A percentile compares a stretch with the other conserved stretches of the same genome.
These are phyloP conservation scores for Pelodiscus sinensis DNA, from an alignment of 2,113 vertebrate species.

Conservation along the genomic window DNA sequence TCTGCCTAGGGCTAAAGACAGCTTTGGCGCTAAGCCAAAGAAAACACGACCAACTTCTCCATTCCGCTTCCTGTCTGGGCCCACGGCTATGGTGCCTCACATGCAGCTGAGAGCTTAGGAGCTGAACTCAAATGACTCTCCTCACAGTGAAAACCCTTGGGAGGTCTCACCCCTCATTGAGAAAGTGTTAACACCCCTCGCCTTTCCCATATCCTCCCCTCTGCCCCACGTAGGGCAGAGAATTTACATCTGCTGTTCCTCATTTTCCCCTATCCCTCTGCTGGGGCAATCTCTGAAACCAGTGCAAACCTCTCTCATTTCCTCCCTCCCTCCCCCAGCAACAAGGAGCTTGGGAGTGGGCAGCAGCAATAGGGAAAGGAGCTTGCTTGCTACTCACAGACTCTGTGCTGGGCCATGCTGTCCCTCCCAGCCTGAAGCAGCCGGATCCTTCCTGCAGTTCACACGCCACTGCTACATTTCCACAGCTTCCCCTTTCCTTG, in stretches of 20 bases:
- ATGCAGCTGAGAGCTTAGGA: neutral
- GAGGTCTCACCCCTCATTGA: neutral
- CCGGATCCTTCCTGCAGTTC: neutral
- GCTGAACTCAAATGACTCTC: neutral
- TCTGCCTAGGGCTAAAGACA: no score
- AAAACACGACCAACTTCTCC: neutral
- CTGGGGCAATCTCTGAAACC: neutral
- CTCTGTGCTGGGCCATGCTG: conserved; percentile 26
- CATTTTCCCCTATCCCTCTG: neutral
- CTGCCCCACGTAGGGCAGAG: neutral
- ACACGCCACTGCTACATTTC: neutral
- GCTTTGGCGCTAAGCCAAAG: neutral
- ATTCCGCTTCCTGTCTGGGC: conserved; percentile 48
- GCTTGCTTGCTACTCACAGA: conserved; percentile 44
- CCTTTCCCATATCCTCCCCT: neutral
- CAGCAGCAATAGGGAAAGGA: neutral
- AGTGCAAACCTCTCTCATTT: neutral
- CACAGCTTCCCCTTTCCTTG: neutral
- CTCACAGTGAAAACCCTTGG: neutral
- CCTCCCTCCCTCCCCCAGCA: accelerated
- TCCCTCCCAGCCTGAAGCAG: neutral
- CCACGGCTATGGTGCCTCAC: accelerated
- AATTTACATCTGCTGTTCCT: neutral
- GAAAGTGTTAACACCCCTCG: neutral
- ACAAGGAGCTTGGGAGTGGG: neutral